Base-by-base conservation (phyloP, 37 sponge, comb jelly and placozoan species). In the Mnemiopsis leidyi region DNA sequence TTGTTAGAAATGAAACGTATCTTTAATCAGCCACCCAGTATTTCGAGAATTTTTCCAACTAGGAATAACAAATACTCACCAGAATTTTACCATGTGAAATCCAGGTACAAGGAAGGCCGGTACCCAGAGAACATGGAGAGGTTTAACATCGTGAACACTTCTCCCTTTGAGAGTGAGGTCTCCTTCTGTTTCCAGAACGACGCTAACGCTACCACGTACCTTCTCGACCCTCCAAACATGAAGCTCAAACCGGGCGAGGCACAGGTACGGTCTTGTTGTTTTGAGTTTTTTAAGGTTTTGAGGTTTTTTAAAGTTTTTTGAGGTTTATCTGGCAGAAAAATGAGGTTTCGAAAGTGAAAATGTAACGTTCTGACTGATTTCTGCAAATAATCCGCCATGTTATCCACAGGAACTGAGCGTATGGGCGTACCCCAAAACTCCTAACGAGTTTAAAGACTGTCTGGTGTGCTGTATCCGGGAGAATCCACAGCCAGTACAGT, bases 81-180 rank as follows among this genome's bases (percentile, higher is more conserved):
- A n/a, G n/a, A n/a, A n/a, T n/a, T n/a, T n/a, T n/a, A n/a, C n/a
- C n/a, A n/a, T n/a, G n/a, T n/a, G n/a, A n/a, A n/a, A n/a, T n/a
- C n/a, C n/a, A 96, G 96, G 69, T 96, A 95, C 82, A 93, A 94
- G 37, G 97, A 97, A 37, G 94, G 94, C n/a, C 92, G 94, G 30
- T 94, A 95, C 69, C 96, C 96, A 2, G 99, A 98, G 93, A 98
- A 98, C 93, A 95, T 96, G 96, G 99, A 98, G 76, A 93, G 68
- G 21, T 82, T 98, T 29, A 97, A 95, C 38, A 96, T 98, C 38
- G 68, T 69, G 24, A 98, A 97, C 94, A 93, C 69, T 40, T 94
- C 96, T 0, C 71, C 93, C 29, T 96, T 94, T 33, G 94, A 92
- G 31, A 69, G 92, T 61, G 94, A 97, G 1, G 95, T 95, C 0